phyloP scores from a whole-genome alignment of 2,113 vertebrate genomes.

The Grantiella picta region DNA sequence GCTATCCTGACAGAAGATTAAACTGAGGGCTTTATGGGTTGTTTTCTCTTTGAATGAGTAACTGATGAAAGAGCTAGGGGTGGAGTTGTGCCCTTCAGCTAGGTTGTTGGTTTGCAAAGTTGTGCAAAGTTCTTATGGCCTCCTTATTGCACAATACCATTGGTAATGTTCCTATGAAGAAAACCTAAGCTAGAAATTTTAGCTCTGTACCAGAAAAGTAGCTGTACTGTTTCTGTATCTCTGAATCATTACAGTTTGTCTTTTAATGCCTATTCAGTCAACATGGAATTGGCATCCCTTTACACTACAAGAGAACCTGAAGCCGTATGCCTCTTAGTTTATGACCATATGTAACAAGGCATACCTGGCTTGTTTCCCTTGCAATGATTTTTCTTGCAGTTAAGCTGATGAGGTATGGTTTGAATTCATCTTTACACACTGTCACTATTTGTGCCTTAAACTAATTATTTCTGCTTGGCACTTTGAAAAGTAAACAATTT shows the following conservation, averaged over 20 bases:
- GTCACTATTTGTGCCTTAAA: not conserved
- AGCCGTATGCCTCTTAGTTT: not conserved
- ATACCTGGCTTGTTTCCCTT: not conserved
- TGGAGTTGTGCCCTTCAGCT: not conserved
- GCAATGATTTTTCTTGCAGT: not conserved
- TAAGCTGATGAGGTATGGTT: not conserved
- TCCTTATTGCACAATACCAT: not conserved
- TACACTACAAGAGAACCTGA: not conserved
- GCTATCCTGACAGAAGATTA: not conserved
- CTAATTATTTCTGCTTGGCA: not conserved
- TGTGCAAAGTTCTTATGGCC: not conserved
- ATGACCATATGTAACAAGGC: not conserved
- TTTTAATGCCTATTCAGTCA: not conserved
- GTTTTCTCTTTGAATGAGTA: not conserved
- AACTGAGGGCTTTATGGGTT: not conserved
- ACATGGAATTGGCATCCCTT: not conserved
- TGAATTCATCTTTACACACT: not conserved
- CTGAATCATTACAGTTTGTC: not conserved
- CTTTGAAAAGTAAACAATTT: not conserved
- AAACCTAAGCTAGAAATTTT: not conserved
- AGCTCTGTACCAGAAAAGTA: not conserved
- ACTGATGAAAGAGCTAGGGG: not conserved
- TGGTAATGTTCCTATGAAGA: not conserved
- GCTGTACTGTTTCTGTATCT: not conserved
- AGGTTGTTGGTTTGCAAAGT: not conserved